Evolutionary conservation across 2,113 vertebrate genomes (phyloP), one percentile per base, ranked within the genome.

Genomic region (Nycticebus coucang): DNA sequence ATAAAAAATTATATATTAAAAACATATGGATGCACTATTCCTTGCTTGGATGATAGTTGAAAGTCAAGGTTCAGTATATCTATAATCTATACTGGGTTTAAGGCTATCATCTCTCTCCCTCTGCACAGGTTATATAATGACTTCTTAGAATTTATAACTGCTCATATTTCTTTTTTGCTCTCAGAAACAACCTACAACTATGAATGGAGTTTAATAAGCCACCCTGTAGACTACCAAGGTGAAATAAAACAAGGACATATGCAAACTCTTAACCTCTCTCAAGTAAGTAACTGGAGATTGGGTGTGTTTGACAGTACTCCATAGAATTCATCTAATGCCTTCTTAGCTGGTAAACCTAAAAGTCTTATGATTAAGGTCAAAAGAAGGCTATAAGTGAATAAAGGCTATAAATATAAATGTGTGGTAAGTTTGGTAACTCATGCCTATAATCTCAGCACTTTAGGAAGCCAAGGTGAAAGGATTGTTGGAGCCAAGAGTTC

Each of bases 161-260:
- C 69, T 96, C 0, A 0, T n/a, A 33, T 82, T 96, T 21, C 96
- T 82, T 89, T 96, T 78, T 89, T 87, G 50, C 41, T 75, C 93
- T 85, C 96, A 99, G 99, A 98, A 96, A 95, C 97, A 95, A 92
- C 97, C 85, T 99, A 99, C 90, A 97, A 59, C 41, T 99, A 98
- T 88, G 98, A 99, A 60, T 99, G 99, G 99, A 98, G 97, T 92
- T 98, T 99, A 92, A 95, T 98, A 74, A 98, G 95, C 95, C 98
- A 98, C 62, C 98, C 98, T 64, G 92, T 90, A 90, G 98, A 98
- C 95, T 99, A 98, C 17, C 92, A 95, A 59, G 98, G 98, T 91
- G 97, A 98, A 97, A 98, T 99, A 97, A 98, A 98, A 78, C 97
- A 59, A 88, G 97, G 94, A 59, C 95, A 98, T 88, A 98, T 90